Evolutionary conservation across 2,113 vertebrate genomes (phyloP).

Genomic region (Peromyscus polionotus): DNA sequence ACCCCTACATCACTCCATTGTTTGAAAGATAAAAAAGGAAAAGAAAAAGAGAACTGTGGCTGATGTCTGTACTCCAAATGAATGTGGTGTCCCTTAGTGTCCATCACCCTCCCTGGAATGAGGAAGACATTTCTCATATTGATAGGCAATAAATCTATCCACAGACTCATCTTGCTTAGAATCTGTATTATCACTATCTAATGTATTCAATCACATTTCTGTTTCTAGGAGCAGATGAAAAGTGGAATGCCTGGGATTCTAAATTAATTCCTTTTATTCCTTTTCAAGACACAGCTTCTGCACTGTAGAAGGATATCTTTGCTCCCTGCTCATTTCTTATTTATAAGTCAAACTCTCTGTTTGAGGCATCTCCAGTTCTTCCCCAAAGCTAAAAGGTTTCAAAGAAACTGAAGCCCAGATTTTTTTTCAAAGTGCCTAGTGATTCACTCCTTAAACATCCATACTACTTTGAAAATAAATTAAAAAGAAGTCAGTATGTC

Average conservation of each 20-base stretch:
- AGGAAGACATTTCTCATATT: constrained; percentile 1
- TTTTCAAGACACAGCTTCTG: constrained; percentile 64
- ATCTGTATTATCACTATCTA: constrained; percentile 54
- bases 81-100: neutral
- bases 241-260: constrained; percentile 67
- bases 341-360: constrained; percentile 62
- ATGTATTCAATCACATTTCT: constrained; percentile 75
- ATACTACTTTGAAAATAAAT: constrained; percentile 52
- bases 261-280: constrained; percentile 77
- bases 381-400: constrained; percentile 49
- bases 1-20: too few relatives aligned
- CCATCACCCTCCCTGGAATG: neutral
- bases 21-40: neutral
- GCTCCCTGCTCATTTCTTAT: constrained; percentile 66
- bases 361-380: constrained; percentile 48
- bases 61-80: neutral
- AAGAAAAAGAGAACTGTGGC: neutral
- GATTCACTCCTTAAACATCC: constrained; percentile 45
- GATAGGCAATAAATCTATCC: constrained; percentile 32
- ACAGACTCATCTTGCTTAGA: constrained; percentile 46
- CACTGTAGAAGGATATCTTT: constrained; percentile 7
- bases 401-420: constrained; percentile 70
- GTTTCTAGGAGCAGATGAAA: constrained; percentile 77
- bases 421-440: constrained; percentile 27
- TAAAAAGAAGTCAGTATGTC: constrained; percentile 39